Conservation (phyloP, 1,140 invertebrate species). For the fruit fly (Drosophila melanogaster) region Release_6_plus_ISO1_MT NT_037436.4:748001-748500, state of each 20-base stretch:
- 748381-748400: constrained; percentile 19
- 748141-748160: constrained; percentile 8
- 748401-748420: constrained; percentile 31
- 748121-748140: not conserved
- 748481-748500: constrained; percentile 40
- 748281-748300: too few species aligned
- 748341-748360: not conserved
- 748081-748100: constrained; percentile 16
- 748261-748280: too few species aligned
- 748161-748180: constrained; percentile 16
- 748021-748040: constrained; percentile 75
- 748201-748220: not conserved
- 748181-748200: constrained; percentile 21
- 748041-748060: constrained; percentile 59
- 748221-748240: not conserved
- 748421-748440: constrained; percentile 27
- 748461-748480: constrained; percentile 39
- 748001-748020: constrained; percentile 32
- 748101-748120: constrained; percentile 27
- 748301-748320: too few species aligned
- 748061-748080: constrained; percentile 2
- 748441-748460: constrained; percentile 22
- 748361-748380: constrained; percentile 9
- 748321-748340: too few species aligned
- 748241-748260: too few species aligned